Evolutionary conservation across 2,888 invertebrate genomes (phyloP).

Genomic region (Carabus problematicus): DNA sequence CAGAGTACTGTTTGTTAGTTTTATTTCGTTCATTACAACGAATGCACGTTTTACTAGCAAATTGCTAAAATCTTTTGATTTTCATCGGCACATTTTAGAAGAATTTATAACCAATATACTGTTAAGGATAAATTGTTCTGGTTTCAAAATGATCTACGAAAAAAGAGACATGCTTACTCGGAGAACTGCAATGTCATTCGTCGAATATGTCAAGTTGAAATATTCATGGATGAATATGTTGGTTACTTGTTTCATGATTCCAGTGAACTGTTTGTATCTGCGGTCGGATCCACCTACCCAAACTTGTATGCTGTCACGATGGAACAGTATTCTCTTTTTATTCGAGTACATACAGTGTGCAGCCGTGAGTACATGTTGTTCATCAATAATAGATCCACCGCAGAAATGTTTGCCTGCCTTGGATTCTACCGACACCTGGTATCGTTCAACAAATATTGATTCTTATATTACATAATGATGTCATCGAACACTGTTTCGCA

Average conservation of each 20-base stretch:
- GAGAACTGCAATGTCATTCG: neutral
- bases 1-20: too few relatives aligned
- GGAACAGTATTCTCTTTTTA: neutral
- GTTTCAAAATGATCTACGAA: too few relatives aligned
- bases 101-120: too few relatives aligned
- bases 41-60: too few relatives aligned
- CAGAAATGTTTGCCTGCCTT: neutral
- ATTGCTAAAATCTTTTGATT: too few relatives aligned
- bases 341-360: slow-evolving; percentile 15
- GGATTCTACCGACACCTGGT: slow-evolving; percentile 8
- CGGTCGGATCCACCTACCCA: neutral
- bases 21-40: too few relatives aligned
- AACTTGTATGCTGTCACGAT: slow-evolving; percentile 6
- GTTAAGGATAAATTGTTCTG: too few relatives aligned
- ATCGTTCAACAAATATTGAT: too few relatives aligned
- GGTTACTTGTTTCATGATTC: neutral
- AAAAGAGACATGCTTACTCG: neutral
- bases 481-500: too few relatives aligned
- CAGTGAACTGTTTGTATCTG: neutral
- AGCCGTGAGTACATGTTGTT: slow-evolving; percentile 3
- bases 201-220: neutral
- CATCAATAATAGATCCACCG: slow-evolving; percentile 17
- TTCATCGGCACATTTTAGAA: too few relatives aligned
- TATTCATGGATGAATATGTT: slow-evolving; percentile 6
- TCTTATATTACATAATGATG: too few relatives aligned